Base-by-base conservation (phyloP, 1,140 invertebrate species). In the Cydia amplana region DNA sequence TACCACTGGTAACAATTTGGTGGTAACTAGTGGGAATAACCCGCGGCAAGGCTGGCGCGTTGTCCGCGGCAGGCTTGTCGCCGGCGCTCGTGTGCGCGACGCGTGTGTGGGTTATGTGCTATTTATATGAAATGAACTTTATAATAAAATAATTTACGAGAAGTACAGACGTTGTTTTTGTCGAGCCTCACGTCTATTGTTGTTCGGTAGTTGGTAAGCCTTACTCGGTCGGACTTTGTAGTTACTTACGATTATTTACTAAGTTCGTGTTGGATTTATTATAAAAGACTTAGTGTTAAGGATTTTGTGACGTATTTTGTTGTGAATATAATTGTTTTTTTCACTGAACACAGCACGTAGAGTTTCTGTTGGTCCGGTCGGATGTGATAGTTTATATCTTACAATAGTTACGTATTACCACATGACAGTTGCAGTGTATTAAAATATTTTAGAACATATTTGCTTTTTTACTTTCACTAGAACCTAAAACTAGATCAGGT, bases 61-160 rank as follows among this genome's bases (percentile, higher is more conserved):
- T 9, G 40, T 49, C 14, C 72, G 20, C 40, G 36, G 14, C 18
- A 73, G 36, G 28, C 73, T 63, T 65, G 25, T 12, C 36, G 43
- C 28, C 75, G 64, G 78, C 76, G 77, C 77, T 77, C 76, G 86
- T 83, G 86, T 85, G 87, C 77, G 86, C 75, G 78, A 80, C 75
- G 80, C 82, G 85, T 82, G 87, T 77, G 82, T 88, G 91, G 91
- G 89, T 91, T 90, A 93, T 93, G 89, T 92, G 89, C 84, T 93
- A 91, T 93, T 93, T 93, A 93, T 93, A 91, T 91, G 84, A 90
- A 82, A 87, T 86, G 85, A 91, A 91, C 85, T 93, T 93, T 92
- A 91, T 93, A 93, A 93, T 93, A 93, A 91, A 93, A 91, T 85
- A 87, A 88, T 88, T 88, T 90, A 89, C 85, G 81, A 87, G 74